phyloP scores from a whole-genome alignment of 92 coral and sea anemone species.

The Parazoanthus darwini region DNA sequence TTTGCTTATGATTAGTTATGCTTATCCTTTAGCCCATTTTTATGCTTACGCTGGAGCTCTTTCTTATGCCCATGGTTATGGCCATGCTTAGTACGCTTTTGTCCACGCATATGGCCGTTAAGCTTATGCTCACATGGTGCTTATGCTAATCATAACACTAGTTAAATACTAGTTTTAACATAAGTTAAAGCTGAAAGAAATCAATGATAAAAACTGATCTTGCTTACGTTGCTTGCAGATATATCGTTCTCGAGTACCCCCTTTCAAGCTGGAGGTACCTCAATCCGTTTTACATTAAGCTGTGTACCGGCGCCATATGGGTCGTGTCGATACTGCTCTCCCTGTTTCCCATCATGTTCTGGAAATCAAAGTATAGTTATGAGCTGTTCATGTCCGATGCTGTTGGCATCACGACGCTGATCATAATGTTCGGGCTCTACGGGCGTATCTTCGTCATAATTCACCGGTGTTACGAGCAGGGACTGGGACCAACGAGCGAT shows the following conservation, averaged over 20 bases:
- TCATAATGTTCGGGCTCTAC: slow-evolving; percentile 47
- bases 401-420: slow-evolving; percentile 31
- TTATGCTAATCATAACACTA: too few relatives aligned
- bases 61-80: too few relatives aligned
- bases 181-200: too few relatives aligned
- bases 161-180: too few relatives aligned
- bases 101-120: too few relatives aligned
- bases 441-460: slow-evolving; percentile 54
- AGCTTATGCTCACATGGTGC: too few relatives aligned
- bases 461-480: slow-evolving; percentile 35
- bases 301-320: slow-evolving; percentile 50
- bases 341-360: slow-evolving; percentile 14
- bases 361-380: not conserved
- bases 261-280: slow-evolving; percentile 37
- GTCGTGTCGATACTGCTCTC: slow-evolving; percentile 34
- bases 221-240: slow-evolving; percentile 2
- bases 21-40: too few relatives aligned
- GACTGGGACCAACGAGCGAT: not conserved
- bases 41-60: too few relatives aligned
- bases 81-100: too few relatives aligned
- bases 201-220: too few relatives aligned
- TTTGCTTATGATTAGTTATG: too few relatives aligned
- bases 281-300: slow-evolving; percentile 20
- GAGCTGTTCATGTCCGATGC: slow-evolving; percentile 43
- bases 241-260: slow-evolving; percentile 54